Evolutionary conservation across 37 sponge, comb jelly and placozoan species (phyloP).

Genomic region (Theonella swinhoei): DNA sequence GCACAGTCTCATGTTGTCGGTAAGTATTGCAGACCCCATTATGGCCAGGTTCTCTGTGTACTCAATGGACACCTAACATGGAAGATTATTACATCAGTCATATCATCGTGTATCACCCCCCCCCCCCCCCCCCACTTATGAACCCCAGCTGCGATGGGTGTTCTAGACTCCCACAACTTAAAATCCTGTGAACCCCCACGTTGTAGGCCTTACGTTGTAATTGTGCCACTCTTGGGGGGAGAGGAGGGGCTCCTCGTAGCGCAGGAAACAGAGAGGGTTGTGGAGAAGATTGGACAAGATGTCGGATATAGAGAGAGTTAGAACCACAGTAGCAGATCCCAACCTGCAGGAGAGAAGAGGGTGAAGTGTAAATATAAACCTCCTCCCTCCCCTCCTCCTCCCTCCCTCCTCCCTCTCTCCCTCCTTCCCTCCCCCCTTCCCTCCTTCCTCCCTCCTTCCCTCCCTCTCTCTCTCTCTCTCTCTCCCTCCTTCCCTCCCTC

Average conservation of each 20-base stretch:
- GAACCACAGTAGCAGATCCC: slow-evolving; percentile 65
- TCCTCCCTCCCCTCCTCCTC: neutral
- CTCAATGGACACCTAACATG: slow-evolving; percentile 27
- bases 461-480: neutral
- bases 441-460: neutral
- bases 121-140: too few species aligned
- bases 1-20: slow-evolving; percentile 30
- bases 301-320: neutral
- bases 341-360: slow-evolving; percentile 17
- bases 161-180: too few species aligned
- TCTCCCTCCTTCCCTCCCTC: neutral
- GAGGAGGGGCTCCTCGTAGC: slow-evolving; percentile 9
- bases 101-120: too few species aligned
- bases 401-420: neutral
- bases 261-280: slow-evolving; percentile 73
- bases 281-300: slow-evolving; percentile 26
- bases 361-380: neutral
- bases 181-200: too few species aligned
- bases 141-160: too few species aligned
- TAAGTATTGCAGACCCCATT: slow-evolving; percentile 39
- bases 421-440: neutral
- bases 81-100: too few species aligned
- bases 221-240: slow-evolving; percentile 53
- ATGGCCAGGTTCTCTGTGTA: slow-evolving; percentile 30
- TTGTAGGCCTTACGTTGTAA: slow-evolving; percentile 27